Evolutionary conservation across 2,888 invertebrate species (phyloP).

Genomic region (Andrena bucephala): DNA sequence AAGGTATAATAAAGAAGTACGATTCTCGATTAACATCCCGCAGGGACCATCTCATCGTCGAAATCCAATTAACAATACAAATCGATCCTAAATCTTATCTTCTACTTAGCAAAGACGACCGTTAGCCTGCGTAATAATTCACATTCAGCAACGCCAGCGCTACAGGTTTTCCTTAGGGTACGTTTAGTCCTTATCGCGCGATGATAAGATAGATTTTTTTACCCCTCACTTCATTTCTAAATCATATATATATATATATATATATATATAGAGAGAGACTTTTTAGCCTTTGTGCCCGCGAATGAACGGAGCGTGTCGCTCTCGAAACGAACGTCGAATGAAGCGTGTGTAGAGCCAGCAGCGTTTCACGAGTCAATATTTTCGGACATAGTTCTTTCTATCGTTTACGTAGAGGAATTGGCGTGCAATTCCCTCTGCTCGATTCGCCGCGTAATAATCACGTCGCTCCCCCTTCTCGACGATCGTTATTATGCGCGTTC

Average conservation of each 20-base stretch:
- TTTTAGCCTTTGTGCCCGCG: not conserved
- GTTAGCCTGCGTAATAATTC: constrained; percentile 52
- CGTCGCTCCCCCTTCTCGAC: constrained; percentile 38
- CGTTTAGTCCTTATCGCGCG: constrained; percentile 12
- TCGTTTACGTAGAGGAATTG: constrained; percentile 26
- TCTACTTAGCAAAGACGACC: constrained; percentile 27
- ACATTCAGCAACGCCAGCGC: constrained; percentile 29
- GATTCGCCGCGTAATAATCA: constrained; percentile 24
- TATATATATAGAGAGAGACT: not conserved
- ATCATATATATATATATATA: too few relatives aligned
- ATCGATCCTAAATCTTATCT: constrained; percentile 61
- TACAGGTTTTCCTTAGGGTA: constrained; percentile 22
- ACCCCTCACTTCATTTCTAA: constrained; percentile 1
- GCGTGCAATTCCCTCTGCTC: constrained; percentile 17
- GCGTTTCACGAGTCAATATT: constrained; percentile 43
- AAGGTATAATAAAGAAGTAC: constrained; percentile 39
- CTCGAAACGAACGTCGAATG: not conserved
- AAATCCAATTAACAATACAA: constrained; percentile 53
- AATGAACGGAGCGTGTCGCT: constrained; percentile 4
- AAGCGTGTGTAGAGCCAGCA: constrained; percentile 5
- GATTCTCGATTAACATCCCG: constrained; percentile 71
- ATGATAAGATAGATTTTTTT: constrained; percentile 25
- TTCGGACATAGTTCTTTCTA: constrained; percentile 24
- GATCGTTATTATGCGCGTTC: constrained; percentile 23
- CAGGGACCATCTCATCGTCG: constrained; percentile 76